A percentile compares a stretch with the other conserved stretches of the same genome.
Conservation (phyloP, 2,113 vertebrate genomes). For the Thunnus maccoyii region DNA sequence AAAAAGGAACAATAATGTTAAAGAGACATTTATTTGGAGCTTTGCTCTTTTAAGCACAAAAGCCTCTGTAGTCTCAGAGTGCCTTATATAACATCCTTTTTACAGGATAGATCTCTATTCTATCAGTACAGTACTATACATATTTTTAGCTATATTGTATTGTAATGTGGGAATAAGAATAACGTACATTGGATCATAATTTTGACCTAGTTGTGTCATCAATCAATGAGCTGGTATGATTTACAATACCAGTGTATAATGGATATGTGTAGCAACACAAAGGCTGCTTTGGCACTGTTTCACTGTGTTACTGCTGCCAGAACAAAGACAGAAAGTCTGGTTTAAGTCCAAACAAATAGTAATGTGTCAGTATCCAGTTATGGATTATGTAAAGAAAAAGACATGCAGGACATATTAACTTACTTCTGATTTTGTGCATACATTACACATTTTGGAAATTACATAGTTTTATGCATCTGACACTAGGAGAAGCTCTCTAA, state of each 20-base stretch:
- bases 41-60: background rate
- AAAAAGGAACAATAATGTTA: background rate
- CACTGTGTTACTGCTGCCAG: background rate
- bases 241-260: background rate
- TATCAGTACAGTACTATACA: background rate
- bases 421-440: background rate
- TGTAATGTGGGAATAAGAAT: background rate
- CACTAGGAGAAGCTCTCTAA: background rate
- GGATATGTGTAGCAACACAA: conserved; percentile 1
- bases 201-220: background rate
- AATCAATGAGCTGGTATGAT: conserved; percentile 12
- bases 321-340: conserved; percentile 6
- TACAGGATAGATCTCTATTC: background rate
- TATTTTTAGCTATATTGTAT: background rate
- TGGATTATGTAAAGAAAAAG: background rate
- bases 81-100: background rate
- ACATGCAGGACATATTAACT: background rate
- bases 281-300: conserved; percentile 12
- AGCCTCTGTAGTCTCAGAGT: background rate
- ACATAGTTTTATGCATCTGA: background rate
- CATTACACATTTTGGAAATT: background rate
- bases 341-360: conserved; percentile 11
- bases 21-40: background rate
- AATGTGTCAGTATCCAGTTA: background rate
- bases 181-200: background rate